Evolutionary conservation across 2,797 vertebrate genomes (phyloP), one percentile per base, ranked within the genome.

Genomic region (Sparus aurata): DNA sequence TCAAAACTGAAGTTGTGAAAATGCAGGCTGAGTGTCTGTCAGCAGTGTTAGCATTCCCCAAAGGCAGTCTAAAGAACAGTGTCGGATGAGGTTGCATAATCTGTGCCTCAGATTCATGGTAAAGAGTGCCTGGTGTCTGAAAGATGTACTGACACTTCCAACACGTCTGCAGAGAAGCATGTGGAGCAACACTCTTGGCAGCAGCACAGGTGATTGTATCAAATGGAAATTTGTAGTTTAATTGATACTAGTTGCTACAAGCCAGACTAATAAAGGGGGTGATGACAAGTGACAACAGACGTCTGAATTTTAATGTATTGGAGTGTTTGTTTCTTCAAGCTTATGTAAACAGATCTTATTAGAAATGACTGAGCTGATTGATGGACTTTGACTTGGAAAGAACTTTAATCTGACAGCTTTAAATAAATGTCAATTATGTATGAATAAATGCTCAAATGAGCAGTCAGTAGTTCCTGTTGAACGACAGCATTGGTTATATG

Each of bases 81-180:
- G 83, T 74, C 78, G 85, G 78, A 87, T 89, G 83, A 88, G 82
- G 89, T 93, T 95, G 91, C 92, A 94, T 93, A 94, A 94, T 91
- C 80, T 59, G 75, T 52, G 76, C 82, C 71, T 89, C 69, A 68
- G 82, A 85, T 89, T 88, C 83, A 87, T 82, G 91, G 89, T 93
- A 92, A 90, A 89, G 82, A 87, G 77, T 75, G 80, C 79, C 82
- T 73, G 76, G 60, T 77, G 63, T 89, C 86, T 79, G 80, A 92
- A 55, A 83, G 77, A 83, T 65, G 85, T 50, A 72, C 82, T 87
- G 87, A 93, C 87, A 87, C 77, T 78, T 90, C 77, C 74, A 85
- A 89, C 77, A 84, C 72, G 79, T 88, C 78, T 82, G 82, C 50
- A 76, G 85, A 86, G 84, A 84, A 85, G 77, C 71, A 55, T 88